Conservation (phyloP, 2,113 vertebrate species). For the Platichthys flesus region DNA sequence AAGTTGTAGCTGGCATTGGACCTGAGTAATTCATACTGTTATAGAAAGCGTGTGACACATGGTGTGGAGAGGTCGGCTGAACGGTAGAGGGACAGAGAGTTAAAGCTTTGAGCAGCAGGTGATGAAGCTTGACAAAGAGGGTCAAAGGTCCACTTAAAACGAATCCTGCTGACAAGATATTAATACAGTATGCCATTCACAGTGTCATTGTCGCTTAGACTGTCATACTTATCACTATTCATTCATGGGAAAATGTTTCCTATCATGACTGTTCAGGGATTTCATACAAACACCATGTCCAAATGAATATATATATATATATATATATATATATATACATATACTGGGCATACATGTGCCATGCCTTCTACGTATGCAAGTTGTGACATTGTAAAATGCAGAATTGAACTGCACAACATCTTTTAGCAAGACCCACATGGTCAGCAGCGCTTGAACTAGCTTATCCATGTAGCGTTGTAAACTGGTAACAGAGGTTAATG, state of each 20-base stretch:
- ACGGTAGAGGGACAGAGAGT: not conserved
- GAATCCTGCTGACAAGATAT: slow-evolving; percentile 39
- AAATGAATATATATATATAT: no score
- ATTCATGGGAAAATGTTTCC: not conserved
- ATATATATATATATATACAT: no score
- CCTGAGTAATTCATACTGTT: no score
- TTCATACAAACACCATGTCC: no score
- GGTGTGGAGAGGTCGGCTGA: slow-evolving; percentile 19
- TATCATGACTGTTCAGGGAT: not conserved
- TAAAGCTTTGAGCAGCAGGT: slow-evolving; percentile 31
- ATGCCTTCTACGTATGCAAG: no score
- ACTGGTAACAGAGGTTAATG: not conserved
- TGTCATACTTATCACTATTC: not conserved
- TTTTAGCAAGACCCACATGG: no score
- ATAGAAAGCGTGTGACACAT: no score
- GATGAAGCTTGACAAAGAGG: slow-evolving; percentile 37
- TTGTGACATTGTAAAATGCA: no score
- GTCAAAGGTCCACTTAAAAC: slow-evolving; percentile 44
- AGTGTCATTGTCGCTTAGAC: not conserved
- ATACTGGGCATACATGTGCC: no score
- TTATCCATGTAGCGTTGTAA: not conserved
- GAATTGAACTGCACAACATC: no score
- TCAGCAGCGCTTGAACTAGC: not conserved
- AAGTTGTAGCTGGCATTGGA: no score
- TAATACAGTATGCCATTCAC: not conserved